Conservation (phyloP, 2,797 vertebrate species). For the Artibeus lituratus region DNA sequence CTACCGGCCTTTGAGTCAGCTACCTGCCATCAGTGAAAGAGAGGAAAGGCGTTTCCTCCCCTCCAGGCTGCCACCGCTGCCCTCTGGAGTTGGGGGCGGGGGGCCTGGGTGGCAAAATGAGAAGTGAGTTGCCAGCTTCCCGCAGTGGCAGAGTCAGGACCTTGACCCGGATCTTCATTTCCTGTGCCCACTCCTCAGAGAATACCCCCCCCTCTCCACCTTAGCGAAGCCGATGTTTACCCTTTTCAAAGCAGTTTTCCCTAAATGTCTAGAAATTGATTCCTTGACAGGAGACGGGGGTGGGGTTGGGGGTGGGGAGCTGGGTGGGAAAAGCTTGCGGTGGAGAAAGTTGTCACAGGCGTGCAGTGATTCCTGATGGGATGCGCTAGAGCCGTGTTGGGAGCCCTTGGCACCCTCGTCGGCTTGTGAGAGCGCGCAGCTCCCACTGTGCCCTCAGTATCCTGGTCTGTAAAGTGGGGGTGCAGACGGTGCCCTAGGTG, state of each 20-base stretch:
- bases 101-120: background rate
- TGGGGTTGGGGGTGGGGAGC: fast-evolving
- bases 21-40: background rate
- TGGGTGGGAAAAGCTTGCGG: background rate
- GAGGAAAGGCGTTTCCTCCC: background rate
- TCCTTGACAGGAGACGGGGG: background rate
- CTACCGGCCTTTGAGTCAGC: background rate
- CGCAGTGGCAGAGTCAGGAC: background rate
- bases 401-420: background rate
- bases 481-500: background rate
- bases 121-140: background rate
- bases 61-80: background rate
- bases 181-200: background rate
- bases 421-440: background rate
- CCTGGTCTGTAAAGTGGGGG: background rate
- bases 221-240: background rate
- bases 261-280: background rate
- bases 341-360: background rate
- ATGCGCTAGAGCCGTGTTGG: background rate
- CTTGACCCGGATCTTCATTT: background rate
- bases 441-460: background rate
- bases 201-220: background rate
- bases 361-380: background rate
- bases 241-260: background rate
- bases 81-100: background rate